Percentiles rank a stretch among this genome's conserved stretches.
phyloP scores from a whole-genome alignment of 30 jellyfish, hydroid and myxozoan species.

The Pelagia noctiluca region DNA sequence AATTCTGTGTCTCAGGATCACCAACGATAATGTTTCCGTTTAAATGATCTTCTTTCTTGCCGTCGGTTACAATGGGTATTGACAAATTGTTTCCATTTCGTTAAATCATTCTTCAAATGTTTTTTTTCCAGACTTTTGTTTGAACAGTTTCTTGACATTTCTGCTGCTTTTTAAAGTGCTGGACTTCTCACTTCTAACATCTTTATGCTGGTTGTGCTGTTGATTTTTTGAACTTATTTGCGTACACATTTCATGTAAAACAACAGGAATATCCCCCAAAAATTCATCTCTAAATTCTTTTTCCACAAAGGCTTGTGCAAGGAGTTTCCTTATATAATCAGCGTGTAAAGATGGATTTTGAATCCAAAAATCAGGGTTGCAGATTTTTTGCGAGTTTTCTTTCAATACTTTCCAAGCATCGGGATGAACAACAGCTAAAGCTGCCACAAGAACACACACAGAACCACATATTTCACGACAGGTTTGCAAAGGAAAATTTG shows the following conservation, averaged over 20 bases:
- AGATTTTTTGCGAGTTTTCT: neutral
- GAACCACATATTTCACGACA: slow-evolving; percentile 13
- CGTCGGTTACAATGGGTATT: neutral
- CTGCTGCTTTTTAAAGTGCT: neutral
- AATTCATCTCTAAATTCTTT: neutral
- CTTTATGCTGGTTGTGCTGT: slow-evolving; percentile 2
- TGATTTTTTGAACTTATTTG: neutral
- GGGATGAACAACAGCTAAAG: neutral
- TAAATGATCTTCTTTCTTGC: slow-evolving; percentile 2
- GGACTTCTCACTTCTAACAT: slow-evolving; percentile 5
- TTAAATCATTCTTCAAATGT: neutral
- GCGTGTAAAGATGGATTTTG: slow-evolving; percentile 5
- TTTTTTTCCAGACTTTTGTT: slow-evolving; percentile 1
- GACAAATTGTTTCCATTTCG: neutral
- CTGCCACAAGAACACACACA: neutral
- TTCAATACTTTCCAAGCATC: slow-evolving; percentile 12
- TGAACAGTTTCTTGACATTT: neutral
- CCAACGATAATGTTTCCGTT: neutral
- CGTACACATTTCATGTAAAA: neutral
- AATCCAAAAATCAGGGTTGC: neutral
- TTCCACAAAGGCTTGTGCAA: slow-evolving; percentile 2
- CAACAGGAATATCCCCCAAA: slow-evolving; percentile 6
- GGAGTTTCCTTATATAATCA: slow-evolving; percentile 2
- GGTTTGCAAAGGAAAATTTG: neutral
- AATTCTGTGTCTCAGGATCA: slow-evolving; percentile 1